Evolutionary conservation across 1,140 invertebrate genomes (phyloP).

Genomic region (Bombus pascuorum): DNA sequence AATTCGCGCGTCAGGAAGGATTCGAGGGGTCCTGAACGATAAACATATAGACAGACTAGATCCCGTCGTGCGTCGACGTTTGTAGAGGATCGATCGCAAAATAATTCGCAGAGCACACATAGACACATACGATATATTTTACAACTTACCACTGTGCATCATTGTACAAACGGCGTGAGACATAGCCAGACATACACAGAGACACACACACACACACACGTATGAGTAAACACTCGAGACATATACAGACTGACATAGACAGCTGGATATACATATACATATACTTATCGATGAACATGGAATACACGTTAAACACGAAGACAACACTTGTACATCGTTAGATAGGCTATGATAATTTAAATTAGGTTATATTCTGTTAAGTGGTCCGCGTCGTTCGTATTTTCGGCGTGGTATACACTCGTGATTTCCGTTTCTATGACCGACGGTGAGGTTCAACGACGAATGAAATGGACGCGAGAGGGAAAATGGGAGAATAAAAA

Average conservation of each 20-base stretch:
- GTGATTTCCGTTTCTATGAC: slow-evolving; percentile 18
- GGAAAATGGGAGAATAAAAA: background rate
- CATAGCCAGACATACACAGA: slow-evolving; percentile 20
- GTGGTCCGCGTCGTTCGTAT: slow-evolving; percentile 72
- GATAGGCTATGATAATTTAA: slow-evolving; percentile 82
- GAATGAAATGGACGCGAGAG: background rate
- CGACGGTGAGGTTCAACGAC: background rate
- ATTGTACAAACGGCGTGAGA: slow-evolving; percentile 15
- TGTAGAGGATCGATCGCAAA: slow-evolving; percentile 50
- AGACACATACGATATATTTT: slow-evolving; percentile 69
- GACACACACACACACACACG: background rate
- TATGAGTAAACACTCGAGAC: slow-evolving; percentile 26
- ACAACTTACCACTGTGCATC: slow-evolving; percentile 57
- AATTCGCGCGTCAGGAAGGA: slow-evolving; percentile 34
- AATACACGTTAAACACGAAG: background rate
- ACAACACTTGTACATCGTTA: slow-evolving; percentile 71
- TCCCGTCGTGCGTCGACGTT: slow-evolving; percentile 62
- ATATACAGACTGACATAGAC: slow-evolving; percentile 8
- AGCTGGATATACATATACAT: slow-evolving; percentile 6
- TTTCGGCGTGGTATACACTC: slow-evolving; percentile 44
- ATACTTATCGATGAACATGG: slow-evolving; percentile 13
- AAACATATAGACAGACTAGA: slow-evolving; percentile 69
- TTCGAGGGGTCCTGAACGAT: slow-evolving; percentile 50
- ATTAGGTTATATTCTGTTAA: slow-evolving; percentile 76
- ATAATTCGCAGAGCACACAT: slow-evolving; percentile 49